Conservation (phyloP, 2,888 invertebrate species). For the Polydrusus tereticollis region DNA sequence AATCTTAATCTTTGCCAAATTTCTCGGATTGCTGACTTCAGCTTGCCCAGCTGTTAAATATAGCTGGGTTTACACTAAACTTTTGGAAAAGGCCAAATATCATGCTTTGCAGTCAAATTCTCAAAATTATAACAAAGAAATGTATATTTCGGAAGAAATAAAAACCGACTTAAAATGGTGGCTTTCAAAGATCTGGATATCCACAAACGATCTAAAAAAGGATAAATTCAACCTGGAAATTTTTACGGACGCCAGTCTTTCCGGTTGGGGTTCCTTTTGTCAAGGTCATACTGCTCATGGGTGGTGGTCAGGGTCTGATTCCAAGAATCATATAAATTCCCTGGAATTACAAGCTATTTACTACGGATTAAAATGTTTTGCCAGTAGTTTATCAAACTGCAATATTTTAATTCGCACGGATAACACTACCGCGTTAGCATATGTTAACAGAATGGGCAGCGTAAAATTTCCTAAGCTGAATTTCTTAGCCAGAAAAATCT, state of each 20-base stretch:
- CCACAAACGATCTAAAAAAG: neutral
- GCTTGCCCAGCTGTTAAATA: slow-evolving; percentile 43
- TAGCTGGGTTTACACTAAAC: neutral
- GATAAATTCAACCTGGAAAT: neutral
- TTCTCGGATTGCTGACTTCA: slow-evolving; percentile 48
- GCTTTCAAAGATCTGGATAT: neutral
- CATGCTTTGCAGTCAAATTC: slow-evolving; percentile 1
- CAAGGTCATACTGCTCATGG: slow-evolving; percentile 25
- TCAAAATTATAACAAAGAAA: neutral
- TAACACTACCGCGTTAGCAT: slow-evolving; percentile 48
- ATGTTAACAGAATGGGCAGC: slow-evolving; percentile 47
- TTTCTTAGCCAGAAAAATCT: slow-evolving; percentile 37
- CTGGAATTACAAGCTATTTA: slow-evolving; percentile 48
- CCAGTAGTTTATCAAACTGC: slow-evolving; percentile 16
- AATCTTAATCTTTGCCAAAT: slow-evolving; percentile 44
- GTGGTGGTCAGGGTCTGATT: slow-evolving; percentile 47
- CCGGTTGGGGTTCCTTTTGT: slow-evolving; percentile 50
- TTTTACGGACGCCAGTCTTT: neutral
- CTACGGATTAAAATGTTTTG: slow-evolving; percentile 41
- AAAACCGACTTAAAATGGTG: neutral
- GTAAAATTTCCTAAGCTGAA: slow-evolving; percentile 19
- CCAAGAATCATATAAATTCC: slow-evolving; percentile 51
- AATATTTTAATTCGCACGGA: slow-evolving; percentile 38
- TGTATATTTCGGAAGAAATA: neutral
- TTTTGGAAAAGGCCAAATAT: slow-evolving; percentile 26